Base-by-base conservation (phyloP, 2,888 invertebrate species). In the Encarsia formosa region DNA sequence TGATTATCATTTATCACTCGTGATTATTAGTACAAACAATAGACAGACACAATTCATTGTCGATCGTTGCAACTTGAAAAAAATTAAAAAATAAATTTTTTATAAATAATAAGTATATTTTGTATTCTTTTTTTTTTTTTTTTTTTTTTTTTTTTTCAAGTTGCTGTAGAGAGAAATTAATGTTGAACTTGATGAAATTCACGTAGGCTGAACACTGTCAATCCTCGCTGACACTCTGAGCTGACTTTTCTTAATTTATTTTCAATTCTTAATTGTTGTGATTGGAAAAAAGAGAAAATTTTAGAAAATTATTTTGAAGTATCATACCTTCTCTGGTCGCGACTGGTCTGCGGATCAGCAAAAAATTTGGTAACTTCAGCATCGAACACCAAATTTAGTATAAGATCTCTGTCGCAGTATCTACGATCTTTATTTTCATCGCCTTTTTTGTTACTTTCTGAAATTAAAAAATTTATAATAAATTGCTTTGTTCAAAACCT, bases 351-450 rank as follows among this genome's bases (percentile, higher is more conserved):
- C 61, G 86, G 84, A 68, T 87, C 88, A 61, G 87, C 86, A 71
- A 91, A 92, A 86, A 90, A 89, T 60, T 86, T 83, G 2, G 94
- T 93, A 59, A 88, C 87, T 68, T 88, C 84, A 8, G 93, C 93
- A 72, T 94, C 94, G 67, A 87, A 91, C 2, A 93, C 87, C 43
- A 94, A 76, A 45, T 89, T 87, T 68, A 87, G 86, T 74, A 94
- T 85, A 46, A 94, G 77, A 62, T 88, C 87, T 59, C 91, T 84
- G 69, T 94, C 92, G 77, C 82, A 83, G 75, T 80, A 82, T 8
- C 13, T 8, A 69, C 81, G 82, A 66, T 79, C 77, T 74, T 77
- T 39, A n/a, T 32, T 53, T 19, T 55, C 52, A 2, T 57, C 57
- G 8, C 15, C 13, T 18, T 57, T 57, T 23, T 57, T 57, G 11